Base-by-base conservation (phyloP, 2,888 invertebrate species). In the Chrysomela aeneicollis region DNA sequence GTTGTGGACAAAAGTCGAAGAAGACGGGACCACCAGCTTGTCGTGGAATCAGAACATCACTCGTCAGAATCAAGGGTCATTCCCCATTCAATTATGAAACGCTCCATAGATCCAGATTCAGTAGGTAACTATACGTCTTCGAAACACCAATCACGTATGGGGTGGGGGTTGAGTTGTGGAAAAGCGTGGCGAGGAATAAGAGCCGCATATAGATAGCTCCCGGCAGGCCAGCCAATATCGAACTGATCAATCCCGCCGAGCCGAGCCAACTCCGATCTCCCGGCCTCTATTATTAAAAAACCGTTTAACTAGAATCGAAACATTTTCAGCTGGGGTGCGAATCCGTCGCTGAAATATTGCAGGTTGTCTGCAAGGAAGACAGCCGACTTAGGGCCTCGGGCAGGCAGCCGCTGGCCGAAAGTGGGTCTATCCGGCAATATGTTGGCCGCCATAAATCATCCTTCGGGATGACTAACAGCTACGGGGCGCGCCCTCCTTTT, bases 391-490 rank as follows among this genome's bases (percentile, higher is more conserved):
- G 68, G 70, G 69, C 64, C 35, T 52, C 18, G 51, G 60, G 55
- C 71, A 67, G 68, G 69, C 73, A 74, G 73, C 76, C 73, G 72
- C 71, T 73, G 76, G 73, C 73, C 73, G 72, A 59, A 63, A 59
- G 60, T 42, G 59, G 63, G 70, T 64, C 71, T 68, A 69, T 80
- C 77, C 78, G 81, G 82, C 84, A 84, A 84, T 84, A 84, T 84
- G 84, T 83, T 83, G 79, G 82, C 80, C 77, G 79, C 82, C 81
- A 84, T 84, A 84, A 84, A 84, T 84, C 84, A 84, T 84, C 81
- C 84, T 83, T 75, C 83, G 82, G 83, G 81, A 83, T 83, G 83
- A 84, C 83, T 84, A 83, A 83, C 83, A 82, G 82, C 82, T 81
- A 77, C 77, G 81, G 81, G 81, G 80, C 80, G 79, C 79, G 76